phyloP scores from a whole-genome alignment of 1,140 invertebrate species.

The Drosophila tani region DNA sequence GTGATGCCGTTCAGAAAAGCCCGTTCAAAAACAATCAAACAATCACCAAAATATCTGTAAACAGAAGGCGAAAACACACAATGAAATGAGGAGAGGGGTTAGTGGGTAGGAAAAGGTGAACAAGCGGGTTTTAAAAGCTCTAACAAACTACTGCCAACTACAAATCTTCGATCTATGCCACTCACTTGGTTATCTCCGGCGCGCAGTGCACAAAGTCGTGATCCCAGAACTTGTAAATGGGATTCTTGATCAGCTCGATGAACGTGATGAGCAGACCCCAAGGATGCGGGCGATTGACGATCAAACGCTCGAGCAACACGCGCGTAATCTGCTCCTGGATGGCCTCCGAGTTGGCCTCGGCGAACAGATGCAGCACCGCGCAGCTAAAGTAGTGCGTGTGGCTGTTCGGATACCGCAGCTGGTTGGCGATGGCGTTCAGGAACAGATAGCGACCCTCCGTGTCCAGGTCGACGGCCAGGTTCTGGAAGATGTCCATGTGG shows the following conservation, averaged over 20 bases:
- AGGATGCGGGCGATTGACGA: conserved; percentile 99
- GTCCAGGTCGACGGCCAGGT: conserved; percentile 98
- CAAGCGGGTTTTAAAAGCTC: conserved; percentile 2
- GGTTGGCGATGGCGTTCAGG: conserved; percentile 99
- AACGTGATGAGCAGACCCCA: conserved; percentile 99
- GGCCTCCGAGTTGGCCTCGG: conserved; percentile 98
- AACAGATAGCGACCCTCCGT: conserved; percentile 98
- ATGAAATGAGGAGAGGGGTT: conserved; percentile 25
- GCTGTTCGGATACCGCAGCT: conserved; percentile 99
- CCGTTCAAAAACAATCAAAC: conserved; percentile 85
- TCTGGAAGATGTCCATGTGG: conserved; percentile 99
- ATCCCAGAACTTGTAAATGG: conserved; percentile 99
- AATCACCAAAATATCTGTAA: conserved; percentile 89
- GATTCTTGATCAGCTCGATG: conserved; percentile 99
- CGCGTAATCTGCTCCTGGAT: conserved; percentile 96
- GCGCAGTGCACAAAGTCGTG: conserved; percentile 99
- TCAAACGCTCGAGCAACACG: conserved; percentile 97
- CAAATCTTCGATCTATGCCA: neutral
- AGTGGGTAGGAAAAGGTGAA: neutral
- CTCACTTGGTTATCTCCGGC: conserved; percentile 99
- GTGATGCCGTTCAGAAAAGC: conserved; percentile 61
- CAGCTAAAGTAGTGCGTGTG: conserved; percentile 99
- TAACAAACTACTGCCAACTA: conserved; percentile 27
- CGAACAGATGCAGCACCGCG: conserved; percentile 97
- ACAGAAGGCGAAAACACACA: conserved; percentile 43